Conservation (phyloP, 2,113 vertebrate genomes). For the Sinocyclocheilus maitianheensis region DNA sequence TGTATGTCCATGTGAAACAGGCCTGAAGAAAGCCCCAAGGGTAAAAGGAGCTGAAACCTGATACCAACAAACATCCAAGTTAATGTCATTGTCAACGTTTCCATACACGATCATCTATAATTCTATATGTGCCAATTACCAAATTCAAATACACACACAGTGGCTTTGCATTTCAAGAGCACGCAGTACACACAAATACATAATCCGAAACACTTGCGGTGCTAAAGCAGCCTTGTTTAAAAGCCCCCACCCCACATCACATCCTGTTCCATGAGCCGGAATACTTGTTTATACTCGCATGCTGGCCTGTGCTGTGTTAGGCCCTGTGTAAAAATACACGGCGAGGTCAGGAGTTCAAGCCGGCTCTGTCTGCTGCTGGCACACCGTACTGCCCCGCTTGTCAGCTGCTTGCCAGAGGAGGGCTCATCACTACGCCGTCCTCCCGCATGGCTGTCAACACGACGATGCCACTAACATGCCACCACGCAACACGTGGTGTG, state of each 20-base stretch:
- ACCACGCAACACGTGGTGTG: slow-evolving; percentile 50
- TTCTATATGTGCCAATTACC: slow-evolving; percentile 67
- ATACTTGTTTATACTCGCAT: slow-evolving; percentile 58
- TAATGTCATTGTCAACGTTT: slow-evolving; percentile 75
- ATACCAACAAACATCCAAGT: slow-evolving; percentile 71
- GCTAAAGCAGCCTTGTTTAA: slow-evolving; percentile 24
- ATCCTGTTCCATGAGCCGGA: slow-evolving; percentile 39
- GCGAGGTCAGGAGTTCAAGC: slow-evolving; percentile 72
- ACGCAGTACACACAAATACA: slow-evolving; percentile 1
- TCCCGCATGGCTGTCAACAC: slow-evolving; percentile 69
- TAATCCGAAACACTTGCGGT: slow-evolving; percentile 28
- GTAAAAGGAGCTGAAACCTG: slow-evolving; percentile 67
- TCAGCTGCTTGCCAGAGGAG: slow-evolving; percentile 70
- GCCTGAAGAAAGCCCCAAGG: slow-evolving; percentile 32
- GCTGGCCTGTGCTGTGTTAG: slow-evolving; percentile 29
- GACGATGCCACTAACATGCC: slow-evolving; percentile 23
- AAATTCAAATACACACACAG: slow-evolving; percentile 60
- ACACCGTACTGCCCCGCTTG: slow-evolving; percentile 66
- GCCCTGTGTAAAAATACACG: slow-evolving; percentile 59
- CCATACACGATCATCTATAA: slow-evolving; percentile 69
- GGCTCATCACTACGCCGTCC: slow-evolving; percentile 61
- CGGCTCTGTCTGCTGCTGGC: slow-evolving; percentile 61
- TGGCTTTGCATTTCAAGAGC: slow-evolving; percentile 27
- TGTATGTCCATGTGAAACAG: slow-evolving; percentile 31
- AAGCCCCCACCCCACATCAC: background rate